Evolutionary conservation across 2,113 vertebrate species (phyloP).

Genomic region (Naja naja): DNA sequence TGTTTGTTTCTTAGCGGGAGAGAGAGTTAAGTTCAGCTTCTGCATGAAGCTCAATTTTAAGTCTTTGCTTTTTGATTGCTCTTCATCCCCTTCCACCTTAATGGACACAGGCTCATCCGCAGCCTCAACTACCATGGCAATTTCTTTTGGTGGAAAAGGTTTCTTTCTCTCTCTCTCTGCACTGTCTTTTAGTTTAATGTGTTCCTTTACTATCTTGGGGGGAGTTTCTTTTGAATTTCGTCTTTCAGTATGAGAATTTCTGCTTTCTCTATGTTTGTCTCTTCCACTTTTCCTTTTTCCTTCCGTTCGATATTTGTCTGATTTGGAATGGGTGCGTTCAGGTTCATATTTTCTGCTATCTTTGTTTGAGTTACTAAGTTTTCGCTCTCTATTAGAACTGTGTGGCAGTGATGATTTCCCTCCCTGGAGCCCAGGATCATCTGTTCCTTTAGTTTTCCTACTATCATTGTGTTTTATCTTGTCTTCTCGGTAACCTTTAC

Average conservation of each 20-base stretch:
- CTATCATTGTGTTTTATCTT: slow-evolving; percentile 62
- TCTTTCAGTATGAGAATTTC: slow-evolving; percentile 62
- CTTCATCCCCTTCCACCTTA: slow-evolving; percentile 46
- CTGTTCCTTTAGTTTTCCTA: slow-evolving; percentile 62
- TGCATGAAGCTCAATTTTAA: slow-evolving; percentile 96
- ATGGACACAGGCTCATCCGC: slow-evolving; percentile 34
- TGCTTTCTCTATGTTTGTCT: slow-evolving; percentile 66
- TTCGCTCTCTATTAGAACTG: slow-evolving; percentile 61
- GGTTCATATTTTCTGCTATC: slow-evolving; percentile 44
- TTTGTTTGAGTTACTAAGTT: slow-evolving; percentile 49
- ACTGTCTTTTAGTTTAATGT: slow-evolving; percentile 45
- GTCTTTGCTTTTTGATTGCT: slow-evolving; percentile 66
- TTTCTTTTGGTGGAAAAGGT: slow-evolving; percentile 26
- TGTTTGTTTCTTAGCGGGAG: slow-evolving; percentile 84
- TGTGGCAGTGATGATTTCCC: slow-evolving; percentile 53
- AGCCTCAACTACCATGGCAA: slow-evolving; percentile 17
- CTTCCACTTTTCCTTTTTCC: slow-evolving; percentile 74
- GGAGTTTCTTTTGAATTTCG: slow-evolving; percentile 48
- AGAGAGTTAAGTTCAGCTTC: slow-evolving; percentile 92
- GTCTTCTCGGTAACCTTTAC: slow-evolving; percentile 62
- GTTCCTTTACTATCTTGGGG: slow-evolving; percentile 58
- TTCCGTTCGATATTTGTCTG: slow-evolving; percentile 70
- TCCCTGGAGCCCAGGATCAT: slow-evolving; percentile 58
- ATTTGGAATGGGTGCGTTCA: slow-evolving; percentile 62
- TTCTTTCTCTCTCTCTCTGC: slow-evolving; percentile 54